Base-by-base conservation (phyloP, 2,888 invertebrate genomes). In the Argyresthia goedartella region DNA sequence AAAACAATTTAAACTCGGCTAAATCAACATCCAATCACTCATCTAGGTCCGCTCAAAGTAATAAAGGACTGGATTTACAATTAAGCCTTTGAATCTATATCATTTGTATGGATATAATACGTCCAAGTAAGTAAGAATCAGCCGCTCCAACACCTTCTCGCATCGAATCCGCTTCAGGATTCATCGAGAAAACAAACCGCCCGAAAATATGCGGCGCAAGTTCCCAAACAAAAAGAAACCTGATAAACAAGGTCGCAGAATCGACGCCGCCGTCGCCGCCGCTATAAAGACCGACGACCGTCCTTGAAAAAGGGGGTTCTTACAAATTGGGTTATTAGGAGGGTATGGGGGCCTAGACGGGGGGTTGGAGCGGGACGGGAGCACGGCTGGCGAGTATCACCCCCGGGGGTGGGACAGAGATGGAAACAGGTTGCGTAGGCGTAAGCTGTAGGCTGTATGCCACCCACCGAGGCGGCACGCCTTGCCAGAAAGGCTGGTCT, bases 241-340 rank as follows among this genome's bases (percentile, higher is more conserved):
- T 82, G 81, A 82, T 82, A 86, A 86, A 87, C 87, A 87, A 86
- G 85, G 85, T 85, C 84, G 85, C 76, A 66, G 82, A 85, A 82
- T 86, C 85, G 84, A 81, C 85, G 81, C 79, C 81, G 84, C 75
- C 77, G 79, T 77, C 84, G 84, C 76, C 84, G 81, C 81, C 81
- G 81, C 85, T 82, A 79, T 85, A 81, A 80, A 85, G 86, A 84
- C 81, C 86, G 85, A 81, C 85, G 85, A 80, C 84, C 87, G 87
- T 85, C 87, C 87, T 87, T 87, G 87, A 85, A 81, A 85, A 79
- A 76, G 81, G 82, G 87, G 84, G 85, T 79, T 84, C 85, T 82
- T 84, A 86, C 87, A 87, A 87, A 87, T 87, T 87, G 87, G 87
- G 87, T 87, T 87, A 87, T 86, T 86, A 85, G 79, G 69, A 34